Conservation (phyloP, 2,888 invertebrate species). For the Conops quadrifasciatus region DNA sequence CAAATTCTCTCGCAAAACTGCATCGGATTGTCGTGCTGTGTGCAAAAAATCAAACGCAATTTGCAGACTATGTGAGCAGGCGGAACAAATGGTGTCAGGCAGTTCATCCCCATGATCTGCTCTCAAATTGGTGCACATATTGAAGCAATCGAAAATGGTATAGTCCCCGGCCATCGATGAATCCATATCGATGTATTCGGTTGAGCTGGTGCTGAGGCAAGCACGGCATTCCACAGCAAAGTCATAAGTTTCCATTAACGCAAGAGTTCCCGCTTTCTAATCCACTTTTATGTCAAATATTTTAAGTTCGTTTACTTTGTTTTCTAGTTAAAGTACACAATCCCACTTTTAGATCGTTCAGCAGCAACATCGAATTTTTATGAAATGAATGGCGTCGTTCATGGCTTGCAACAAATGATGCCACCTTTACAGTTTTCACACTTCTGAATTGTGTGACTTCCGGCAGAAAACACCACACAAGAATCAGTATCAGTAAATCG, state of each 20-base stretch:
- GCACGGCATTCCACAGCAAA: conserved; percentile 42
- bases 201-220: conserved; percentile 42
- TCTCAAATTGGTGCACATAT: conserved; percentile 43
- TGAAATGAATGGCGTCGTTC: no score
- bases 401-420: no score
- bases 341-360: neutral
- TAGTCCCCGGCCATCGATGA: conserved; percentile 33
- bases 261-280: neutral
- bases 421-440: no score
- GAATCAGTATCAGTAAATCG: no score
- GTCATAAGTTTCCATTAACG: conserved; percentile 35
- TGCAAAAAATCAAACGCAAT: conserved; percentile 37
- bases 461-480: no score
- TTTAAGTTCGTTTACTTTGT: no score
- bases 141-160: conserved; percentile 43
- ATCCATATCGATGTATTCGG: conserved; percentile 44
- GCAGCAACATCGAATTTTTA: neutral
- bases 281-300: no score
- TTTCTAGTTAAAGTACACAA: neutral
- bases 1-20: conserved; percentile 31
- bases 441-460: no score
- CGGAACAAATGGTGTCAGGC: conserved; percentile 36
- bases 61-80: conserved; percentile 37
- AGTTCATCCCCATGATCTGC: conserved; percentile 40
- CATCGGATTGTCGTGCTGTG: conserved; percentile 35